Base-by-base conservation (phyloP, 2,888 invertebrate genomes). In the Noctua comes region DNA sequence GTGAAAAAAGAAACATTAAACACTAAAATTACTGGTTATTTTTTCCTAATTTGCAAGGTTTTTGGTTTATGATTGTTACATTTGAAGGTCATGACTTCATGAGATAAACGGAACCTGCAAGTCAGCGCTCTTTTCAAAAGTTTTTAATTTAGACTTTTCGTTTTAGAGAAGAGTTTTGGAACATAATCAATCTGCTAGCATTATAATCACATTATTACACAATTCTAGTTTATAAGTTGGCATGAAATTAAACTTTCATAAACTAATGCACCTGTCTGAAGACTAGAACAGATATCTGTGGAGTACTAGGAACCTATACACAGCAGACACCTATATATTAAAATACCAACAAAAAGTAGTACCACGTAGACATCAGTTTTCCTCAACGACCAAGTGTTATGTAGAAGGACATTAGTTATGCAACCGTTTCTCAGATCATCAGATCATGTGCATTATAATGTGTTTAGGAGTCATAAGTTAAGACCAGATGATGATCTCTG, bases 341-440 rank as follows among this genome's bases (percentile, higher is more conserved):
- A 13, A 62, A 27, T 51, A 73, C 40, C 1, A 4, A 54, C 16
- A 69, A 31, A n/a, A 36, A 70, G 16, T 21, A n/a, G 2, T 46
- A 65, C 27, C n/a, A 68, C 27, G 31, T 13, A 24, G 0, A 24
- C 11, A 21, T 27, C 11, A 27, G 48, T 64, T 86, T 77, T 74
- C 84, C 78, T 74, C 54, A 43, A 74, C 40, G 40, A 57, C 16
- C 4, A 24, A 31, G 16, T 46, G 36, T 83, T 77, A 68, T 68
- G 27, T 74, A 62, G 59, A 46, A 59, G 59, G 59, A 59, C 43
- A 75, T 86, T 46, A 75, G 78, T 83, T 59, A 78, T 78, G 74
- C 31, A 83, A 83, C 16, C 13, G 16, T 11, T 36, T 65, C 36
- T 74, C n/a, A 40, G 36, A 69, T 18, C 68, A 27, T 78, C n/a